Base-by-base conservation (phyloP, 2,113 vertebrate species). In the Ageneiosus marmoratus region DNA sequence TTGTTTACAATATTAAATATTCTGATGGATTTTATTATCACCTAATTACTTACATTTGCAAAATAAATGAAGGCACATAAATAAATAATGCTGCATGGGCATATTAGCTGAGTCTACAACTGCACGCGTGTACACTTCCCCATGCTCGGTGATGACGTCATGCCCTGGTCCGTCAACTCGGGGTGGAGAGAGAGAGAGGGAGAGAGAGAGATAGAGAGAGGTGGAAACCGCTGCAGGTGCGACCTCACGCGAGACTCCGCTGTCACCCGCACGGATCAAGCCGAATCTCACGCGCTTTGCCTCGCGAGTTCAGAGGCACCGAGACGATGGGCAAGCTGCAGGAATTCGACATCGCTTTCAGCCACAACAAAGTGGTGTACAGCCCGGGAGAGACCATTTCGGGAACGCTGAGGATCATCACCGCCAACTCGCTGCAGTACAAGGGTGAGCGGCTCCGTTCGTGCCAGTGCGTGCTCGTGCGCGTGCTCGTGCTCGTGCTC, bases 281-380 rank as follows among this genome's bases (percentile, higher is more conserved):
- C 12, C 41, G 80, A 51, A 67, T 22, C 77, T 65, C 44, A 50
- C 15, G 67, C 55, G 69, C 53, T 89, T 79, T 82, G 83, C 55
- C 74, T 29, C 81, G 55, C 73, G 78, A 85, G 70, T 12, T 79
- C 70, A 60, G 63, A 22, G 76, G 34, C 50, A 34, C 56, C 78
- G 37, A 55, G 85, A 83, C 63, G 76, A 98, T 98, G 97, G 96
- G 97, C 79, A 97, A 97, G 91, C 95, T 98, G 62, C 97, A 97
- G 92, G 95, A 96, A 88, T 98, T 99, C 92, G 94, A 96, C 84
- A 95, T 99, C 86, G 90, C 92, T 88, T 93, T 98, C 86, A 89
- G 92, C 90, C 95, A 96, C 85, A 96, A 94, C 88, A 97, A 97
- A 90, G 94, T 96, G 78, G 95, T 99, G 51, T 99, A 96, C 93